A percentile compares a stretch with the other conserved stretches of the same genome.
These are phyloP conservation scores for Lasaia peninsularis DNA, from an alignment of 1,140 invertebrate species.

Conservation along the genomic window DNA sequence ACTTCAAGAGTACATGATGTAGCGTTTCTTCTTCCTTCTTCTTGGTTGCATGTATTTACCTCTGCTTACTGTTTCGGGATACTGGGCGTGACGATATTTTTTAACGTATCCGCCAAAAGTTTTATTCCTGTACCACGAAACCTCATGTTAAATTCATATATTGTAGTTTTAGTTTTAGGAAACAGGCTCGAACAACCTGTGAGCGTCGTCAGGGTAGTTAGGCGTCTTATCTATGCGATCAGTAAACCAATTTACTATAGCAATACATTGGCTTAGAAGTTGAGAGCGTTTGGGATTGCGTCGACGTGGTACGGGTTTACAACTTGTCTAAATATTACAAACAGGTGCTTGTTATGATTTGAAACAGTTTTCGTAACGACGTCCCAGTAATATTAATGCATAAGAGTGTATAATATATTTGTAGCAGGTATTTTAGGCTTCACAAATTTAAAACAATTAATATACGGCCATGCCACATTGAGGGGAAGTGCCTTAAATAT, in stretches of 20 bases:
- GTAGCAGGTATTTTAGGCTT: too few relatives aligned
- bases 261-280: conserved; percentile 15
- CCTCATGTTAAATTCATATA: conserved; percentile 23
- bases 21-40: too few relatives aligned
- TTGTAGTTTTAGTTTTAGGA: conserved; percentile 24
- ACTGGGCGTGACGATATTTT: too few relatives aligned
- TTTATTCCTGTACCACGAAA: background rate
- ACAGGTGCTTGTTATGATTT: conserved; percentile 14
- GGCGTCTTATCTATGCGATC: conserved; percentile 13
- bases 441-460: too few relatives aligned
- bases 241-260: conserved; percentile 15
- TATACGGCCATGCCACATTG: too few relatives aligned
- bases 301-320: conserved; percentile 6
- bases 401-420: too few relatives aligned
- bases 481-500: too few relatives aligned
- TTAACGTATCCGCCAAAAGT: too few relatives aligned
- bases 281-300: conserved; percentile 2
- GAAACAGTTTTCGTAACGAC: background rate
- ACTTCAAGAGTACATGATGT: too few relatives aligned
- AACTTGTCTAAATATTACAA: conserved; percentile 16
- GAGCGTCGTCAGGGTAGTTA: conserved; percentile 1
- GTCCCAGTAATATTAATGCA: too few relatives aligned
- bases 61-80: too few relatives aligned
- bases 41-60: too few relatives aligned
- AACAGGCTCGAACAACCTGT: conserved; percentile 16